phyloP scores from a whole-genome alignment of 53 echinoderm and acorn worm genomes.

The Henricia sp. region DNA sequence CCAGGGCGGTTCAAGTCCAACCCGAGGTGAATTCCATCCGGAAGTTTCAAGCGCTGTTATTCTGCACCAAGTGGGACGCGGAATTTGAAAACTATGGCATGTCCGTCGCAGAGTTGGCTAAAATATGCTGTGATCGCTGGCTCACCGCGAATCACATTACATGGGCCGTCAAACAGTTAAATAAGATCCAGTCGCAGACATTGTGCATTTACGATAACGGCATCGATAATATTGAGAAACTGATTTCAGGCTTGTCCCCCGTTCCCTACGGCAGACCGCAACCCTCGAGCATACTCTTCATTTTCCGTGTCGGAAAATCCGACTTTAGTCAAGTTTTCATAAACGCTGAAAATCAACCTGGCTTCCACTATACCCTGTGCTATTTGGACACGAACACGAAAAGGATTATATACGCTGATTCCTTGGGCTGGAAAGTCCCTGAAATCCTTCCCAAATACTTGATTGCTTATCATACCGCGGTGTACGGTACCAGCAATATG shows the following conservation, averaged over 20 bases:
- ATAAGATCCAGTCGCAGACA: constrained; percentile 15
- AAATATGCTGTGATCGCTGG: constrained; percentile 56
- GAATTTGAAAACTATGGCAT: constrained; percentile 43
- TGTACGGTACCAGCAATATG: constrained; percentile 34
- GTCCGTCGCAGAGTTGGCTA: constrained; percentile 19
- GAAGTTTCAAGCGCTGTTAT: constrained; percentile 22
- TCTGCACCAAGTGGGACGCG: constrained; percentile 5
- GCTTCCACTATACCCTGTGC: constrained; percentile 39
- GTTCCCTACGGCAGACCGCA: constrained; percentile 15
- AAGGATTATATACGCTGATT: constrained; percentile 45
- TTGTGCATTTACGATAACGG: constrained; percentile 34
- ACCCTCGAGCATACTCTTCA: constrained; percentile 41
- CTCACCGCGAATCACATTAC: constrained; percentile 27
- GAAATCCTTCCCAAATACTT: constrained; percentile 15
- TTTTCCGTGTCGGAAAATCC: constrained; percentile 41
- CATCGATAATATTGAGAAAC: neutral
- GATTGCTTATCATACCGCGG: constrained; percentile 27
- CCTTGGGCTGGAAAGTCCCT: constrained; percentile 52
- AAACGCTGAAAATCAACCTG: constrained; percentile 8
- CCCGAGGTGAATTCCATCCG: constrained; percentile 21
- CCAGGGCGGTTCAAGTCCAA: neutral
- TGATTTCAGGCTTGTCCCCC: neutral
- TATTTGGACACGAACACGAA: constrained; percentile 45
- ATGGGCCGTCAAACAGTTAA: constrained; percentile 37
- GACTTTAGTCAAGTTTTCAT: constrained; percentile 19